Evolutionary conservation across 1,140 invertebrate genomes (phyloP), one percentile per base, ranked within the genome.

Genomic region (Drosophila ohnishii): DNA sequence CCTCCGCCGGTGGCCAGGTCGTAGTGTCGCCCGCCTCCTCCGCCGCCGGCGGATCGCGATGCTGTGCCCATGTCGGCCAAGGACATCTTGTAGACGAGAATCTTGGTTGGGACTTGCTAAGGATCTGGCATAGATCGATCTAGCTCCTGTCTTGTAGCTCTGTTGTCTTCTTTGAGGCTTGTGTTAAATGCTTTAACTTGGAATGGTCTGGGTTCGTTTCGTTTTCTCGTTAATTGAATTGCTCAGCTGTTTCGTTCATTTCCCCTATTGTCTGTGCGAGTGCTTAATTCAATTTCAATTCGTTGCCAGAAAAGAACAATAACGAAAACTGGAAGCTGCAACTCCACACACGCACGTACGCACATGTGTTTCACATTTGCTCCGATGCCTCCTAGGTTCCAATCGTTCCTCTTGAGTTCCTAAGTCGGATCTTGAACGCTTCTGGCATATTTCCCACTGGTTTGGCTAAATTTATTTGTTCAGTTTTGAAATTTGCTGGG

Each of bases 71-170:
- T 91, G 72, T 91, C 90, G 74, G 90, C 90, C 56, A 91, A 62
- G 63, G 90, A 91, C 90, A 91, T 91, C 90, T 91, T 91, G 67
- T 91, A 91, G 65, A 91, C 78, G 62, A 91, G 74, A 90, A 90
- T 90, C 73, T 90, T 90, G 84, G 51, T 44, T 16, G 44, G 57
- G 35, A 59, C 48, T 45, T 16, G 51, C 40, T 55, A 28, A 55
- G 57, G 63, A 44, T 59, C 58, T 72, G 53, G 66, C 71, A 83
- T 88, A 76, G 63, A 83, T 61, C 67, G 48, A 16, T 16, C 13
- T 35, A 62, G 40, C 14, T 56, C 30, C n/a, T 34, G 32, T 65
- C 40, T 63, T 57, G 30, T 45, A 42, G 57, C 40, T 47, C 60
- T 48, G 25, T 69, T 74, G 62, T 72, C 32, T 67, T 39, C 16